Evolutionary conservation across 2,888 invertebrate genomes (phyloP).

Genomic region (Chaitophorus viminalis): DNA sequence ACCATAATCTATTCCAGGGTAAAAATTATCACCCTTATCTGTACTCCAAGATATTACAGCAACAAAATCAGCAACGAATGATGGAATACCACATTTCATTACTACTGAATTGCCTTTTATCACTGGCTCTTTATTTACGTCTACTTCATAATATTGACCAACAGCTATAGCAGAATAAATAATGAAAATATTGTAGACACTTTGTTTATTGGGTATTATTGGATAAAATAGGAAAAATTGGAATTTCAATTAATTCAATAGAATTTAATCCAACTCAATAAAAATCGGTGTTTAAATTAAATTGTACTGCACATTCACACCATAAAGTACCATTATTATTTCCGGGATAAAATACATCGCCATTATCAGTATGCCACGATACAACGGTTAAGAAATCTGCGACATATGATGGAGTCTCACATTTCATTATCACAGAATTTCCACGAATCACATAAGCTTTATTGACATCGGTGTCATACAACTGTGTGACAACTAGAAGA

Average conservation of each 20-base stretch:
- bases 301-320: not conserved
- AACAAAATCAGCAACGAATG: slow-evolving; percentile 92
- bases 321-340: slow-evolving; percentile 63
- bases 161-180: slow-evolving; percentile 72
- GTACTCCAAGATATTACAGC: slow-evolving; percentile 87
- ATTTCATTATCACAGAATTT: slow-evolving; percentile 87
- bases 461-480: slow-evolving; percentile 84
- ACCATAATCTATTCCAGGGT: slow-evolving; percentile 69
- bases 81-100: slow-evolving; percentile 89
- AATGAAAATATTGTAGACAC: not conserved
- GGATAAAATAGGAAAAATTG: slow-evolving; percentile 19
- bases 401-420: slow-evolving; percentile 91
- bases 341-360: slow-evolving; percentile 77
- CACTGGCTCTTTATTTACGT: slow-evolving; percentile 88
- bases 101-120: slow-evolving; percentile 90
- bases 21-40: slow-evolving; percentile 79
- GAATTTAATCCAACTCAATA: not conserved
- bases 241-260: not conserved
- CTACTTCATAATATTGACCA: slow-evolving; percentile 82
- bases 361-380: slow-evolving; percentile 86
- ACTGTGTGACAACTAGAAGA: slow-evolving; percentile 79
- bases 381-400: slow-evolving; percentile 90
- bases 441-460: slow-evolving; percentile 91
- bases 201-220: not conserved
- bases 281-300: not conserved